Base-by-base conservation (phyloP, 2,888 invertebrate species). In the Dimorphilus gyrociliatus region DNA sequence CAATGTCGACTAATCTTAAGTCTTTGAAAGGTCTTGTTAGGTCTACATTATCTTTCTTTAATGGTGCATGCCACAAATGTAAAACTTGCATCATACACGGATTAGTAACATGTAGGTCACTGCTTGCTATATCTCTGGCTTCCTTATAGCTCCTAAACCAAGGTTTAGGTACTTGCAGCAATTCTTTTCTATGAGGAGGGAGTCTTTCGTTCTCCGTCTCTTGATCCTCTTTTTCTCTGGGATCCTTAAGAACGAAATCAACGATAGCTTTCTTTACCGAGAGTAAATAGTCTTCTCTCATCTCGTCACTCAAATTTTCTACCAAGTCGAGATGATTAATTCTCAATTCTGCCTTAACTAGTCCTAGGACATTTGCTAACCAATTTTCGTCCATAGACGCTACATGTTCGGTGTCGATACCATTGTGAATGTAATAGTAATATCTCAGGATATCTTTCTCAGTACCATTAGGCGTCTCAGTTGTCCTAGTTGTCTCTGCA, bases 361-460 rank as follows among this genome's bases (percentile, higher is more conserved):
- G 47, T 8, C 36, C 41, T 29, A 62, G 52, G 14, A 67, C 65
- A 45, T 66, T 58, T 24, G 61, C 67, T 35, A 86, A 66, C 51
- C 81, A 74, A 46, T 69, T 69, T 33, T 72, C 70, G 50, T 80
- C 79, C 53, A 88, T 69, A 2, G 84, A 78, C 1, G 84, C 78
- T 1, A 88, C 81, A 53, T 85, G 78, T 39, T 78, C 75, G 3
- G 84, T 84, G 53, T 85, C 85, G 25, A 88, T 78, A 0, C 86
- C 88, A 57, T 84, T 77, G 48, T 77, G 75, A 27, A 88, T 73
- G 51, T 85, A 90, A 59, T 82, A 84, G 57, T 84, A 81, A 61
- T 88, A 88, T 39, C 82, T 59, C 46, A 60, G 42, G 13, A 60
- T 57, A 34, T 60, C 58, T 45, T 60, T 60, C 33, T 60, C 60